Percentiles rank a stretch among this genome's conserved stretches.
These are phyloP conservation scores for Anser cygnoides DNA, from an alignment of 2,113 vertebrate species.

Conservation along the genomic window DNA sequence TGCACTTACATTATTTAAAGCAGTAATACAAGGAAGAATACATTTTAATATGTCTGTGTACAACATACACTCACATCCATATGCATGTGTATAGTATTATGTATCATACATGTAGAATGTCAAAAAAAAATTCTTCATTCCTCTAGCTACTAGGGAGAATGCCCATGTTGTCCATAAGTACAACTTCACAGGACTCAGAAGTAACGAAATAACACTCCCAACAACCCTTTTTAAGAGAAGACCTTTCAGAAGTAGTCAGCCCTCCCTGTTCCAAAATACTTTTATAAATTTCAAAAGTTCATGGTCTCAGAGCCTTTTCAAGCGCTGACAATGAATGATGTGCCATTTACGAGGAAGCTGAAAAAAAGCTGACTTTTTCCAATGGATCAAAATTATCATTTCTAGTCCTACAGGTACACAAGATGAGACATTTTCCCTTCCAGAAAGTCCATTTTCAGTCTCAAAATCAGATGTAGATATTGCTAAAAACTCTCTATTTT, in stretches of 20 bases:
- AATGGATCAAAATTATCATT: background rate
- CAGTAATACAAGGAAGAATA: background rate
- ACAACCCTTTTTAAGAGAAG: background rate
- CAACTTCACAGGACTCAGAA: background rate
- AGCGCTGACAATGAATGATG: background rate
- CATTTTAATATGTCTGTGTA: background rate
- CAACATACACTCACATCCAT: background rate
- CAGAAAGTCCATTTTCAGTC: background rate
- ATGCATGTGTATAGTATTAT: too few species aligned
- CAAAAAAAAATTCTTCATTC: background rate
- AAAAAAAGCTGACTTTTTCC: background rate
- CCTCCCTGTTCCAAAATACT: background rate
- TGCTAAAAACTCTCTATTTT: background rate
- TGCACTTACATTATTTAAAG: background rate
- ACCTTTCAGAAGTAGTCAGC: background rate
- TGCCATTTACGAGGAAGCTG: background rate
- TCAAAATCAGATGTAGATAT: background rate
- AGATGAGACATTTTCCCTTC: background rate
- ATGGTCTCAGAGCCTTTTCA: background rate
- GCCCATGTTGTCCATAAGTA: fast-evolving
- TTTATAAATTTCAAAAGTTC: background rate
- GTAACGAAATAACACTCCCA: background rate
- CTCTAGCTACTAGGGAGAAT: background rate
- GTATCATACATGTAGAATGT: background rate
- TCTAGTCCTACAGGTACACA: background rate